Percentiles rank a stretch among this genome's conserved stretches.
Evolutionary conservation across 2,888 invertebrate species (phyloP).

Genomic region (Drosophila macrospina): DNA sequence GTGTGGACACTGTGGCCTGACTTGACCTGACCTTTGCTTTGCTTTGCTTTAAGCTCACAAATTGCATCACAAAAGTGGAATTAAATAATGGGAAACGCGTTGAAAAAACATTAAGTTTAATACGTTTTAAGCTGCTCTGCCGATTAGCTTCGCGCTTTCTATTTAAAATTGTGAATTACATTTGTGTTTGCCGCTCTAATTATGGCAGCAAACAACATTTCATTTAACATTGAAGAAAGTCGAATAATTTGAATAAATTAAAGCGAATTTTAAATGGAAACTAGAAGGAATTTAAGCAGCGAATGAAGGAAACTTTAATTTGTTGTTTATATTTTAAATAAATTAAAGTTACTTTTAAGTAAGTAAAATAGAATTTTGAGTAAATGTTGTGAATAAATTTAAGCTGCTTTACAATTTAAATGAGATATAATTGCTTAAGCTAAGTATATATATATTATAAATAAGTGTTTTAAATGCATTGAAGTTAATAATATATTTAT

Average conservation of each 20-base stretch:
- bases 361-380: no score
- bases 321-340: no score
- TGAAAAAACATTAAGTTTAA: conserved; percentile 47
- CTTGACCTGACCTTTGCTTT: conserved; percentile 27
- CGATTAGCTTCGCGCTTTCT: conserved; percentile 24
- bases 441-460: no score
- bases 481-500: no score
- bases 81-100: conserved; percentile 51
- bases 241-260: neutral
- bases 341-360: no score
- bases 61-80: conserved; percentile 33
- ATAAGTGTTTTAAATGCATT: no score
- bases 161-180: conserved; percentile 14
- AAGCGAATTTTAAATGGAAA: neutral
- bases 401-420: no score
- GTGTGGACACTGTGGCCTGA: conserved; percentile 28
- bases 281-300: no score
- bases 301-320: no score
- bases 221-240: neutral
- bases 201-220: neutral
- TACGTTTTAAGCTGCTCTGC: conserved; percentile 33
- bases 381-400: no score
- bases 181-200: conserved; percentile 1
- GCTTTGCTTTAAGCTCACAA: conserved; percentile 49
- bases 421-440: no score